These are phyloP conservation scores for Columbina picui DNA, from an alignment of 2,113 vertebrate genomes.

Conservation along the genomic window DNA sequence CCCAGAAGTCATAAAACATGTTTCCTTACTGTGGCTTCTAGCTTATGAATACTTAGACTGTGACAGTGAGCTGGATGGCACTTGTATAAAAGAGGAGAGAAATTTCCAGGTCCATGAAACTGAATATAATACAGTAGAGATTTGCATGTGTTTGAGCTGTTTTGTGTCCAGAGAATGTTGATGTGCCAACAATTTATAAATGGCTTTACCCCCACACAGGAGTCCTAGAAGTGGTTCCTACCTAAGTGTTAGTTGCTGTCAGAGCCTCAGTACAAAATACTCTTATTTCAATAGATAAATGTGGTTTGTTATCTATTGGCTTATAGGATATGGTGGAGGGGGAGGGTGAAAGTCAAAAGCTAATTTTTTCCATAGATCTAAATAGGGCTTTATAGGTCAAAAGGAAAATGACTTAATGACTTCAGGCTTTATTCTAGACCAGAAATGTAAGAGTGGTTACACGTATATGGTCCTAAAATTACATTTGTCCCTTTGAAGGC, in stretches of 20 bases:
- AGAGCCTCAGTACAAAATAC: neutral
- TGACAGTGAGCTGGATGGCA: neutral
- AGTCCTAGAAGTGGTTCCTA: slow-evolving; percentile 27
- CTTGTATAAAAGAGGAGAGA: neutral
- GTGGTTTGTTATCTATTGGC: neutral
- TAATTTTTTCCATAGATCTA: neutral
- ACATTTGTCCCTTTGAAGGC: too few relatives aligned
- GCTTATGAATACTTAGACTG: neutral
- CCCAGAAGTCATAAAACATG: neutral
- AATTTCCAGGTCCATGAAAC: neutral
- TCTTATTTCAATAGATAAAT: neutral
- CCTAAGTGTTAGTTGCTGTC: neutral
- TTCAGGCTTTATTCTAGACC: neutral
- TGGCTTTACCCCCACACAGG: neutral
- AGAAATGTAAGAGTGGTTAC: neutral
- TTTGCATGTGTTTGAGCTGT: neutral
- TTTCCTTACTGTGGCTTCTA: neutral
- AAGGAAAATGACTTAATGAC: neutral
- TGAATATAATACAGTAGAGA: neutral
- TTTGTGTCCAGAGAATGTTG: neutral
- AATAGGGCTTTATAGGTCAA: neutral
- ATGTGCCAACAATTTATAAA: slow-evolving; percentile 11
- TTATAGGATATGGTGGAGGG: neutral
- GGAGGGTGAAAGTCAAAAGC: neutral
- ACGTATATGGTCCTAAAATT: too few relatives aligned